Evolutionary conservation across 2,797 vertebrate genomes (phyloP), one percentile per base, ranked within the genome.

Genomic region (Catharus ustulatus): DNA sequence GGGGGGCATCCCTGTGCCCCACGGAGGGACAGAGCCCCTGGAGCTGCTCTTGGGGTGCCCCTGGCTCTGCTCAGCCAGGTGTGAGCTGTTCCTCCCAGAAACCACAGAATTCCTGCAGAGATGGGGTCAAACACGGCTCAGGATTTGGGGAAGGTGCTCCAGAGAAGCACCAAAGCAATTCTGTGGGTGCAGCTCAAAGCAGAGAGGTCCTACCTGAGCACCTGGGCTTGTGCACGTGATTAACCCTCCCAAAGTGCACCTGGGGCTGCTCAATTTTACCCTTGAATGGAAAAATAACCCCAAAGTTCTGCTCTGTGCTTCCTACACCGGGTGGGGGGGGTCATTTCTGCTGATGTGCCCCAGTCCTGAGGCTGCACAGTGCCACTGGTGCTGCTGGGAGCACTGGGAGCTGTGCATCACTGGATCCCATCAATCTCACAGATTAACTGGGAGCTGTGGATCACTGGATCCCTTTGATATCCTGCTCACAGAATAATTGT

Each of bases 261-360:
- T 6, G 11, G 46, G 48, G 58, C 45, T 42, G 55, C 20, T 55
- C 12, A 0, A 6, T 30, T 64, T 68, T 17, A 23, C 78, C 64
- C 46, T 15, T 5, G 17, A 21, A 6, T 38, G 38, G 30, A 29
- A 34, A 40, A 86, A 58, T 27, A 24, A 49, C 21, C 8, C 13
- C 5, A 3, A 3, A 24, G 55, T 51, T 46, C 52, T 62, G 43
- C 46, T 73, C n/a, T 38, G 29, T 43, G 52, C 32, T n/a, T 80
- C 49, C 5, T 6, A 0, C 30, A 0, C 38, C 29, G 20, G 3
- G 13, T 14, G 14, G 48, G 15, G 15, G 42, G 24, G 15, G 8
- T 27, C 7, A 1, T 40, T 38, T 38, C 36, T 67, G n/a, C 32
- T 84, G 52, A 13, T 36, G 36, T 36, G 45, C 8, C 36, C 40